Conservation (phyloP, 1,140 invertebrate genomes). For the Drosophila takahashii region DNA sequence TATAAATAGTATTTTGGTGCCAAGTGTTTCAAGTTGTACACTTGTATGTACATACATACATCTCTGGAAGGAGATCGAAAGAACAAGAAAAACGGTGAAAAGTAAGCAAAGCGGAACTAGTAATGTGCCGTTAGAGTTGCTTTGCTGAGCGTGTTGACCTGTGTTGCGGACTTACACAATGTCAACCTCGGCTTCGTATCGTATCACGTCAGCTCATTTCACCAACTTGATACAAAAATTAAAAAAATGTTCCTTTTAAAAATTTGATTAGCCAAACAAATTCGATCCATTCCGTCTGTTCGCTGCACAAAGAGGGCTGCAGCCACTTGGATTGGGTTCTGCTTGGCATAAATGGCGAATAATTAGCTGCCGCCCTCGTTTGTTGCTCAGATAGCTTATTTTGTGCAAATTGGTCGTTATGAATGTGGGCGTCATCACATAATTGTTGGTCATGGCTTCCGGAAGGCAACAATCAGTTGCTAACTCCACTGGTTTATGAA, state of each 20-base stretch:
- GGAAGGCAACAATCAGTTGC: slow-evolving; percentile 24
- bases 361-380: slow-evolving; percentile 19
- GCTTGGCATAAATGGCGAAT: slow-evolving; percentile 62
- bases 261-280: neutral
- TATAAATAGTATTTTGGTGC: too few species aligned
- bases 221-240: neutral
- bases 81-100: slow-evolving; percentile 52
- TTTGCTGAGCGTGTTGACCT: too few species aligned
- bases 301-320: slow-evolving; percentile 36
- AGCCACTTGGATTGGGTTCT: slow-evolving; percentile 15
- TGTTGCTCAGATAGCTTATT: neutral
- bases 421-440: slow-evolving; percentile 35
- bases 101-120: slow-evolving; percentile 76
- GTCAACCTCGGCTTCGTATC: neutral
- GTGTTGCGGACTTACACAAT: slow-evolving; percentile 28
- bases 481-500: slow-evolving; percentile 6
- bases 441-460: slow-evolving; percentile 12
- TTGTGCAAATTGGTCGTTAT: neutral
- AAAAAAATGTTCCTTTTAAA: neutral
- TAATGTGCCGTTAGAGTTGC: slow-evolving; percentile 73
- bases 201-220: neutral
- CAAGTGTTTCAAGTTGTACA: too few species aligned
- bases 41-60: too few species aligned
- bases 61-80: slow-evolving; percentile 40
- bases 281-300: neutral